A percentile compares a stretch with the other conserved stretches of the same genome.
Evolutionary conservation across 1,140 invertebrate genomes (phyloP).

Genomic region (Alviniconcha marisindica): DNA sequence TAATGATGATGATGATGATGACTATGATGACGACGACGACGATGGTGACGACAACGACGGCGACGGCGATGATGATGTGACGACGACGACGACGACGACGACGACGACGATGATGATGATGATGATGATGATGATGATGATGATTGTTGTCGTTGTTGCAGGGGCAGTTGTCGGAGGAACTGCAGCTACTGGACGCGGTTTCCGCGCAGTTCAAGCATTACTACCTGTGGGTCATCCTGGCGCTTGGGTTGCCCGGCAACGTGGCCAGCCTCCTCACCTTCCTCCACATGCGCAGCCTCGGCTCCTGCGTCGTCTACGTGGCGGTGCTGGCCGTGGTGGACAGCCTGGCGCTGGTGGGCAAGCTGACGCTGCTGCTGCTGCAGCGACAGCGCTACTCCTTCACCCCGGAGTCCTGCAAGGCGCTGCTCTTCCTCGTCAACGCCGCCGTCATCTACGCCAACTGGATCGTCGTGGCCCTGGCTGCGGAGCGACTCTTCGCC

Average conservation of each 20-base stretch:
- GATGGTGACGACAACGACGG: too few species aligned
- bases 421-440: constrained; percentile 25
- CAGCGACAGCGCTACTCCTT: neutral
- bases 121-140: neutral
- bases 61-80: too few species aligned
- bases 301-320: constrained; percentile 59
- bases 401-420: neutral
- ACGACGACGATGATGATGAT: neutral
- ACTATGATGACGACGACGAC: too few species aligned
- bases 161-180: neutral
- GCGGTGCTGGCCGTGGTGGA: constrained; percentile 55
- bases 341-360: constrained; percentile 47
- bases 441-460: constrained; percentile 55
- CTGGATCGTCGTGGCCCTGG: constrained; percentile 65
- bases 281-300: constrained; percentile 50
- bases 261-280: constrained; percentile 57
- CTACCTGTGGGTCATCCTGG: constrained; percentile 56
- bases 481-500: constrained; percentile 60
- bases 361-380: constrained; percentile 24
- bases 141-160: neutral
- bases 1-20: too few species aligned
- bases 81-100: too few species aligned
- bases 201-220: constrained; percentile 29
- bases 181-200: neutral
- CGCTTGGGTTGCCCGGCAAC: constrained; percentile 57